A percentile compares a stretch with the other conserved stretches of the same genome.
Conservation (phyloP, 2,113 vertebrate species). For the Nothobranchius furzeri region DNA sequence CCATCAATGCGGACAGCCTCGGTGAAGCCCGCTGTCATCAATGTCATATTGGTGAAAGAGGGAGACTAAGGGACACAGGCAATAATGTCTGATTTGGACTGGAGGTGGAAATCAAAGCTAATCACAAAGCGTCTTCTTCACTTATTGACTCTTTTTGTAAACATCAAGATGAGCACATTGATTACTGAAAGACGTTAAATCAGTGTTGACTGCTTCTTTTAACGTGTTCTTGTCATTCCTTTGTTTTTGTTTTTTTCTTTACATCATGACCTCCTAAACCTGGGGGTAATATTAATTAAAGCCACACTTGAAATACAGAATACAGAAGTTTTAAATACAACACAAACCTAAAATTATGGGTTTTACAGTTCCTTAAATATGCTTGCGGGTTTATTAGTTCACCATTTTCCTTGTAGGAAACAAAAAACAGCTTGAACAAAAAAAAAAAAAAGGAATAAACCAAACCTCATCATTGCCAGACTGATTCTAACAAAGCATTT, state of each 20-base stretch:
- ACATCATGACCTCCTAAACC: conserved; percentile 7
- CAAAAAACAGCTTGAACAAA: conserved; percentile 2
- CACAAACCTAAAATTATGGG: neutral
- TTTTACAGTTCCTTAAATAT: neutral
- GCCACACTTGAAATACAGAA: neutral
- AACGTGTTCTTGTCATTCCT: conserved; percentile 69
- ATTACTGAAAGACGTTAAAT: conserved; percentile 79
- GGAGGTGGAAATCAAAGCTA: conserved; percentile 82
- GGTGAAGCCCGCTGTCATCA: conserved; percentile 60
- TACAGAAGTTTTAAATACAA: no score
- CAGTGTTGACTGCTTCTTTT: conserved; percentile 65
- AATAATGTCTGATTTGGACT: conserved; percentile 78
- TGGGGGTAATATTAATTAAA: neutral
- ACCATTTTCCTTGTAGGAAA: conserved; percentile 17
- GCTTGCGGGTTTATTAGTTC: neutral
- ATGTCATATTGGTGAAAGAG: conserved; percentile 66
- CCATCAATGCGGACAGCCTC: conserved; percentile 17
- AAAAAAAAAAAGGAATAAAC: conserved; percentile 8
- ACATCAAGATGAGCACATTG: conserved; percentile 81
- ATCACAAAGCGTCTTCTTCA: conserved; percentile 77
- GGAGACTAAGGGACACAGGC: conserved; percentile 53
- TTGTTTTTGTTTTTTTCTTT: conserved; percentile 19
- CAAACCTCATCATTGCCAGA: conserved; percentile 20
- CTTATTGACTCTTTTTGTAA: conserved; percentile 81
- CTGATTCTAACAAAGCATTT: conserved; percentile 55